Percentiles rank a stretch among this genome's conserved stretches.
Evolutionary conservation across 2,113 vertebrate species (phyloP).

Genomic region (Mustela lutreola): DNA sequence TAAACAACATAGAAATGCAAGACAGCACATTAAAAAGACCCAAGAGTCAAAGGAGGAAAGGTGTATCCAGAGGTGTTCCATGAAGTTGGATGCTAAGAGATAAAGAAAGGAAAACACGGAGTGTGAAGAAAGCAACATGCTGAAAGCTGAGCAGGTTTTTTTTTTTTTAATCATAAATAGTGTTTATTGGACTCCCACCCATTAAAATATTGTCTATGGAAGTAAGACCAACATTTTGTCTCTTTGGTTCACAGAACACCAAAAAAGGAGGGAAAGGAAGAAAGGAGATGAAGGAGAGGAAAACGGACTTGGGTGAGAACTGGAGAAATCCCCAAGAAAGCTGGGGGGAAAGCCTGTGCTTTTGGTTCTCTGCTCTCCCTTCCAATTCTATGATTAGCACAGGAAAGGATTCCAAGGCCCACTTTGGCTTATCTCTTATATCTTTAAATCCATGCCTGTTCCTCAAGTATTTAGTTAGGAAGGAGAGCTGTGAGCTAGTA

Average conservation of each 20-base stretch:
- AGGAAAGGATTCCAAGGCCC: background rate
- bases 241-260: background rate
- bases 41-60: background rate
- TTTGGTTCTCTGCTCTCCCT: background rate
- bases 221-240: constrained; percentile 8
- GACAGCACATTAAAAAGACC: background rate
- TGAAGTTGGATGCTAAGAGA: background rate
- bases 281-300: background rate
- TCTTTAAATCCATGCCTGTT: background rate
- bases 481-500: background rate
- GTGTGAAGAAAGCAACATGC: background rate
- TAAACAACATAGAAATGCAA: background rate
- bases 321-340: background rate
- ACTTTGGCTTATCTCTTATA: background rate
- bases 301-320: background rate
- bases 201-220: constrained; percentile 25
- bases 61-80: background rate
- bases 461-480: background rate
- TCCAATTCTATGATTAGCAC: background rate
- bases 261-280: background rate
- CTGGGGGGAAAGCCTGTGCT: background rate
- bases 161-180: background rate
- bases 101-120: background rate
- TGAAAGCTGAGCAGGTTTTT: background rate
- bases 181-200: background rate